Conservation (phyloP, 1,140 invertebrate genomes). For the Micrasema longulum region DNA sequence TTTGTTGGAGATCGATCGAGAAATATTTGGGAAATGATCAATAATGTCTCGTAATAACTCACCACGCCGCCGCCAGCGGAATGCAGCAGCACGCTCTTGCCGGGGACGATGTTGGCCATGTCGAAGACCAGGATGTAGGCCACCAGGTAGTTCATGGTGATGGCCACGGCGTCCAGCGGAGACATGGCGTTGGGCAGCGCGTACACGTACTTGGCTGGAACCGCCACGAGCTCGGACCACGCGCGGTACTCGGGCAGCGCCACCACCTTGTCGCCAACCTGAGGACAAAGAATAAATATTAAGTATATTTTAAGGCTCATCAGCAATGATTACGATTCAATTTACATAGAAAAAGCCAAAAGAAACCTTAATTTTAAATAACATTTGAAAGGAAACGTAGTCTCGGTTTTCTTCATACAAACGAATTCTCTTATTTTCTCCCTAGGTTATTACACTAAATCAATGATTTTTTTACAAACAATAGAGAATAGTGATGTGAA, state of each 20-base stretch:
- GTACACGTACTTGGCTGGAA: conserved; percentile 83
- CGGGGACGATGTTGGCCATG: conserved; percentile 79
- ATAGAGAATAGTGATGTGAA: too few species aligned
- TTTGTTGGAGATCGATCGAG: too few species aligned
- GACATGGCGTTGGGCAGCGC: conserved; percentile 81
- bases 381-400: too few species aligned
- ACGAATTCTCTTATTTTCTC: too few species aligned
- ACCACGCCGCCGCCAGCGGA: conserved; percentile 91
- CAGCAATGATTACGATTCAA: too few species aligned
- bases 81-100: conserved; percentile 86
- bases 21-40: too few species aligned
- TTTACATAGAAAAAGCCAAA: too few species aligned
- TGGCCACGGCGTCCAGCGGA: conserved; percentile 83
- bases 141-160: conserved; percentile 88
- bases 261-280: conserved; percentile 89
- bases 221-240: conserved; percentile 86
- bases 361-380: too few species aligned
- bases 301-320: conserved; percentile 2
- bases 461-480: too few species aligned
- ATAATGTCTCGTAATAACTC: conserved; percentile 65
- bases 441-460: too few species aligned
- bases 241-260: conserved; percentile 85
- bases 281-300: neutral
- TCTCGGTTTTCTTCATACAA: too few species aligned
- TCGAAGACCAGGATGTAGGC: conserved; percentile 90